phyloP scores from a whole-genome alignment of 2,888 invertebrate species.

The Prenolepis imparis region DNA sequence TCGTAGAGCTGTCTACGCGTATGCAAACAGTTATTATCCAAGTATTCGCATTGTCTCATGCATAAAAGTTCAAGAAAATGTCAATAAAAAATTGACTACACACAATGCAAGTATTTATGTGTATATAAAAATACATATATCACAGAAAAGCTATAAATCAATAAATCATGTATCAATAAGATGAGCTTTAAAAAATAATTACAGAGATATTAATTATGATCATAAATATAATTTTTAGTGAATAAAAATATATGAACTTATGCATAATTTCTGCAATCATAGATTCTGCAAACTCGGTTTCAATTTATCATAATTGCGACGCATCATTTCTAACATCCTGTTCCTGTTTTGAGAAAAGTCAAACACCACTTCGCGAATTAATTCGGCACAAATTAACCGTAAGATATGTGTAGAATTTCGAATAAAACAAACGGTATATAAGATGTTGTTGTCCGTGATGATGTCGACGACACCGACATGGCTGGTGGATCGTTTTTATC shows the following conservation, averaged over 20 bases:
- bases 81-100: background rate
- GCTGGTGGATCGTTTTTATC: constrained; percentile 7
- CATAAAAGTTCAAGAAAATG: background rate
- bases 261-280: background rate
- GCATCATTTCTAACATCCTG: background rate
- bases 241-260: constrained; percentile 18
- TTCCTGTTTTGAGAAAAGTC: background rate
- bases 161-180: constrained; percentile 9
- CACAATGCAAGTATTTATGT: background rate
- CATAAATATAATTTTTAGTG: constrained; percentile 14
- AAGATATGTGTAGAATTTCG: background rate
- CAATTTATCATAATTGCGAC: background rate
- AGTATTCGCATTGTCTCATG: background rate
- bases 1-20: background rate
- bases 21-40: background rate
- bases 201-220: background rate
- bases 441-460: background rate
- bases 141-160: background rate
- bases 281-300: background rate
- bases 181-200: background rate
- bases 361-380: background rate
- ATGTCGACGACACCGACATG: background rate
- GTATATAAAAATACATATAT: background rate
- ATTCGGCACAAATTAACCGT: background rate
- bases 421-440: background rate